These are phyloP conservation scores for Caenorhabditis elegans DNA, from an alignment of 1,140 invertebrate genomes.

Conservation along the genomic window DNA sequence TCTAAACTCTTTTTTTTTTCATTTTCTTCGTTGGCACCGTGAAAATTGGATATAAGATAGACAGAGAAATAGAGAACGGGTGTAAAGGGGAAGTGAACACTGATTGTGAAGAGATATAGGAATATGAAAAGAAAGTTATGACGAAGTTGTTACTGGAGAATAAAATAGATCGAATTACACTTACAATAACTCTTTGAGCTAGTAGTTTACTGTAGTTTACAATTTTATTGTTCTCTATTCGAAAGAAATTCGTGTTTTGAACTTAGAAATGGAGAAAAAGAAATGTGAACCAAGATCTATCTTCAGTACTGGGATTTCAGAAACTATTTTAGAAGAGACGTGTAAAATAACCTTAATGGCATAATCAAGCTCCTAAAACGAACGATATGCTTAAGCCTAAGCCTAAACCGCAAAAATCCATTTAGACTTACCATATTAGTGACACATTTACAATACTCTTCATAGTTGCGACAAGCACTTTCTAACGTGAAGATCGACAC, in stretches of 20 bases:
- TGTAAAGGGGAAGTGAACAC: neutral
- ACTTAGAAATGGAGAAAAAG: too few species aligned
- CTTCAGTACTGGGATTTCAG: too few species aligned
- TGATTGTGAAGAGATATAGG: neutral
- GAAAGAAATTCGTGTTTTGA: neutral
- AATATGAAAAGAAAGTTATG: neutral
- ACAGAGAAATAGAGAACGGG: neutral
- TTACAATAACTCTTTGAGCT: too few species aligned
- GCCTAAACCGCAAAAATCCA: too few species aligned
- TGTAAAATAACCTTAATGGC: too few species aligned
- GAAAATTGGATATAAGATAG: neutral
- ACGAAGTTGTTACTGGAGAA: too few species aligned
- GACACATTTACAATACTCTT: constrained; percentile 54
- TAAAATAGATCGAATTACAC: neutral
- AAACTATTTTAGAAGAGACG: too few species aligned
- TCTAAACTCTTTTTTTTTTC: neutral
- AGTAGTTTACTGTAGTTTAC: neutral
- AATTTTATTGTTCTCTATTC: neutral
- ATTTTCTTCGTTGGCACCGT: neutral
- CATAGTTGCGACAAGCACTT: constrained; percentile 52
- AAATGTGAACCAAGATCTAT: too few species aligned
- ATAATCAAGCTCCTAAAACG: too few species aligned
- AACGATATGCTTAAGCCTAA: too few species aligned
- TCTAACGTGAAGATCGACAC: constrained; percentile 58
- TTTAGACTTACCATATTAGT: constrained; percentile 53